Base-by-base conservation (phyloP, 2,797 vertebrate genomes). In the Dendrocincla tyrannina region DNA sequence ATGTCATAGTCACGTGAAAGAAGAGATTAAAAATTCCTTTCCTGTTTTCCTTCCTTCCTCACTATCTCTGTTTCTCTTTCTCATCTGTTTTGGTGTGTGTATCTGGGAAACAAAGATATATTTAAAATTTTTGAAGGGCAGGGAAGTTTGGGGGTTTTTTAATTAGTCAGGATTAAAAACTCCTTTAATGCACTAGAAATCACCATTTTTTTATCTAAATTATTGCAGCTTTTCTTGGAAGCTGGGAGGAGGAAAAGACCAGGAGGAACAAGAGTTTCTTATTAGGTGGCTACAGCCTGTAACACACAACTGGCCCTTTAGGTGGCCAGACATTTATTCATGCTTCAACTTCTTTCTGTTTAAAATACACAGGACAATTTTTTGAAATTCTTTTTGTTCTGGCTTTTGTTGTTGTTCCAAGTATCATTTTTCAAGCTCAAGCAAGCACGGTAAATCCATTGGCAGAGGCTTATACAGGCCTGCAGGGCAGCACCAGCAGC, bases 371-470 rank as follows among this genome's bases (percentile, higher is more conserved):
- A 56, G 58, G 23, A 10, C 15, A 42, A 16, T 33, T 4, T 3
- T 5, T 4, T 22, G 13, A 24, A 28, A 11, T 13, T 12, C 5
- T 39, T 89, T 78, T 89, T 76, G 75, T 91, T 93, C 46, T 74
- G 81, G 56, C 63, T 91, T 58, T 37, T 74, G 50, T 42, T 53
- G 23, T 49, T 76, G 46, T 46, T 93, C 76, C 76, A 95, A 89
- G 73, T 94, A 68, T 88, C 69, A 46, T 89, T 95, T 95, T 55
- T 94, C 88, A 86, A 94, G 87, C 88, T 93, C 88, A 96, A 85
- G 86, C 62, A 83, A 84, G 94, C 33, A 1, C 75, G 70, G 70
- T 88, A 58, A 67, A 89, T 95, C 60, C 87, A 17, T 30, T 78
- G 88, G 53, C 81, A 84, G 64, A 49, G 68, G 85, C 60, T 74